Evolutionary conservation across 2,888 invertebrate genomes (phyloP).

Genomic region (Sesamia inferens): DNA sequence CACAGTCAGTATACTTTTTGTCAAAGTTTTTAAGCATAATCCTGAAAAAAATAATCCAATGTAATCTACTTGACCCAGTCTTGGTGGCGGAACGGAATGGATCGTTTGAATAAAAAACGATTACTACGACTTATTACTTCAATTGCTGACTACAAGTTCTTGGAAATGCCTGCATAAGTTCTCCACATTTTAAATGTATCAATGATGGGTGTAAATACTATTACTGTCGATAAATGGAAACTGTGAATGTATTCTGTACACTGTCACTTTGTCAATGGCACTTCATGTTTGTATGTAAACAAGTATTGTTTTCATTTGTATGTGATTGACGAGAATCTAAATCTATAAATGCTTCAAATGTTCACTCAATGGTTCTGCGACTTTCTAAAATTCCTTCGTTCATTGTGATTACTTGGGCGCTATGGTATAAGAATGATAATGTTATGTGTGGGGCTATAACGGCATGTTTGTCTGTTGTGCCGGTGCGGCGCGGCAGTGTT

Average conservation of each 20-base stretch:
- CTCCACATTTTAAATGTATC: constrained; percentile 2
- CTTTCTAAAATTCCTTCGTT: constrained; percentile 40
- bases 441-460: constrained; percentile 78
- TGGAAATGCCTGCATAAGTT: constrained; percentile 39
- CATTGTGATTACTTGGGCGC: constrained; percentile 55
- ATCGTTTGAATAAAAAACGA: constrained; percentile 24
- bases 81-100: constrained; percentile 54
- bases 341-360: constrained; percentile 43
- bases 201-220: constrained; percentile 46
- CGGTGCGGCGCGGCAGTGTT: constrained; percentile 93
- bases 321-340: constrained; percentile 46
- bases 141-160: constrained; percentile 29
- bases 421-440: constrained; percentile 64
- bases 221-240: constrained; percentile 30
- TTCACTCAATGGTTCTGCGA: constrained; percentile 37
- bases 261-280: constrained; percentile 51
- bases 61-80: constrained; percentile 52
- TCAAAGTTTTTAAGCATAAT: constrained; percentile 3
- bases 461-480: constrained; percentile 89
- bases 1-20: constrained; percentile 94
- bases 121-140: constrained; percentile 28
- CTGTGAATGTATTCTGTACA: constrained; percentile 49
- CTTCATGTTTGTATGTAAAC: constrained; percentile 52
- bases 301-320: constrained; percentile 40
- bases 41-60: constrained; percentile 28